Evolutionary conservation across 2,113 vertebrate genomes (phyloP), one percentile per base, ranked within the genome.

Genomic region (Thamnaconus septentrionalis): DNA sequence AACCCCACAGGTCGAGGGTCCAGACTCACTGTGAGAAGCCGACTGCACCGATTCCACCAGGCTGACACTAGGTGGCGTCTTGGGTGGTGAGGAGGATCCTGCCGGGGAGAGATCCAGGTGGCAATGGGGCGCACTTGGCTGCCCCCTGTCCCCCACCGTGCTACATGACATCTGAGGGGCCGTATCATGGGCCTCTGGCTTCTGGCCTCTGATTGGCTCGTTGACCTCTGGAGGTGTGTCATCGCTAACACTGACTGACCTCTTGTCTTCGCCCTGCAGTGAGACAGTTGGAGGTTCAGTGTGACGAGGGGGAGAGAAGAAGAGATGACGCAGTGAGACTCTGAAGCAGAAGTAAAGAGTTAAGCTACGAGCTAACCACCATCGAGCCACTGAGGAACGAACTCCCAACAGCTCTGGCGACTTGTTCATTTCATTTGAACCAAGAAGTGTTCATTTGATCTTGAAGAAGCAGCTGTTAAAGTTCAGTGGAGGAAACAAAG

Each of bases 21-120:
- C 8, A 4, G 8, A 87, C 91, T 91, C 79, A 95, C 93, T 89
- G 82, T 93, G 86, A 78, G 88, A 78, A 53, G 85, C 71, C 2
- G 91, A 92, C 18, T 91, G 92, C 73, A 91, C 60, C 0, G 92
- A 94, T 59, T 97, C 95, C 4, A 91, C 80, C 77, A 95, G 88
- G 69, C 93, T 95, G 70, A 92, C 82, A 11, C 88, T 89, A 53
- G 93, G 93, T 0, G 90, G 88, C 0, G 89, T 92, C 71, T 94
- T 93, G 0, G 92, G 85, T 0, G 92, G 91, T 1, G 79, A 79
- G 1, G 59, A 52, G 3, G 70, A 50, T 43, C 86, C 88, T 2
- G 64, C 71, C 18, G 18, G 18, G 48, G 73, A 61, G 43, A 40
- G 64, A 6, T 90, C 85, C 0, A 56, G 48, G 57, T 84, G 86